Evolutionary conservation across 2,888 invertebrate species (phyloP), one percentile per base, ranked within the genome.

Genomic region (Mythimna albipuncta): DNA sequence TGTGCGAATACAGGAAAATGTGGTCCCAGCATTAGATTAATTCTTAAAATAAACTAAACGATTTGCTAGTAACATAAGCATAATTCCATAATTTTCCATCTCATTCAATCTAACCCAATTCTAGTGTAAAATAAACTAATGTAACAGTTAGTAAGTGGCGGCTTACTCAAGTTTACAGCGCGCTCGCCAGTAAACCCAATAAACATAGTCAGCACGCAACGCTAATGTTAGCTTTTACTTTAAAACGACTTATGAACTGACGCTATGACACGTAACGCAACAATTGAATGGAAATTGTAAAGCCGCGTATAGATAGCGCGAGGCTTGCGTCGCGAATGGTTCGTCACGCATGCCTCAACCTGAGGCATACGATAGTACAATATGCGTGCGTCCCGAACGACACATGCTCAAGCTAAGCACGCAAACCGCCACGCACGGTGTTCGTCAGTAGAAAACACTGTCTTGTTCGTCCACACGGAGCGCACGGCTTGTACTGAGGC

Each of bases 121-220:
- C 57, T 38, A n/a, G 62, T 44, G 62, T 63, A 50, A 59, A 74
- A 58, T 64, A 74, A 13, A 11, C 1, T 13, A 44, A 38, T 9
- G 50, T 80, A 44, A 58, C 52, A 13, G 44, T 11, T 32, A 11
- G 72, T 62, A 44, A 80, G 52, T 74, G 21, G 11, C 19, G 71
- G 26, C 59, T 52, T 64, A 44, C 16, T 54, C 50, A 57, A 26
- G 55, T 64, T 79, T 50, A 54, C 66, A 66, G 62, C 62, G 57
- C 19, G 62, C 32, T 21, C 67, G 32, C 41, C 26, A 26, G 72
- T 62, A 44, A 52, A 65, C 84, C n/a, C 73, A 66, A 74, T 83
- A 80, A 76, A 79, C 68, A 77, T 54, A 80, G 55, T 83, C 0
- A 57, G 50, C 86, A 83, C 84, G 86, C 84, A 62, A 83, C 64